Conservation (phyloP, 2,797 vertebrate genomes). For the Loriculus beryllinus region DNA sequence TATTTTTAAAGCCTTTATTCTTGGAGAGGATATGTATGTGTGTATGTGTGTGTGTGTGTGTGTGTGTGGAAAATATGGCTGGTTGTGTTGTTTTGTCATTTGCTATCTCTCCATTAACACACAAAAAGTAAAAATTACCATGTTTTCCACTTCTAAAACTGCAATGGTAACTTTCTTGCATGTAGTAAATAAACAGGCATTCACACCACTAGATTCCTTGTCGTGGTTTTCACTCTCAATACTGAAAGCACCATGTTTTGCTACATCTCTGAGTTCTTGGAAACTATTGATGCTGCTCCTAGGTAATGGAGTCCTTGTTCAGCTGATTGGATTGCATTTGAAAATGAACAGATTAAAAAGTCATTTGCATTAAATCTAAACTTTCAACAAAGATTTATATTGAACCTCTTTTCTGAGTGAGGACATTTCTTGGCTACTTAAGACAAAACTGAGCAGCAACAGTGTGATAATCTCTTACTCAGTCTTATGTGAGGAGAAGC, state of each 20-base stretch:
- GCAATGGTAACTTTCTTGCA: background rate
- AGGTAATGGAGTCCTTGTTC: background rate
- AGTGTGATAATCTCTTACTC: background rate
- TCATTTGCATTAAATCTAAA: background rate
- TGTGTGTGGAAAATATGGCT: background rate
- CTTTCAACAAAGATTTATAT: background rate
- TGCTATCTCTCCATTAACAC: background rate
- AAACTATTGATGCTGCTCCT: background rate
- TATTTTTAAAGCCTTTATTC: background rate
- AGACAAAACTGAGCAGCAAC: background rate
- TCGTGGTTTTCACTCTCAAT: background rate
- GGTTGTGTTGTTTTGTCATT: background rate
- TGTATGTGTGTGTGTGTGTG: background rate
- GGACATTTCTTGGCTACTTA: background rate
- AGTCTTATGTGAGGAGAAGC: background rate
- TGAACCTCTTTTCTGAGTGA: background rate
- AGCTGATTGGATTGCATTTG: background rate
- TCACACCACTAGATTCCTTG: background rate
- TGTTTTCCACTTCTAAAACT: background rate
- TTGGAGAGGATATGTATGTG: background rate
- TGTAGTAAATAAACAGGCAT: background rate
- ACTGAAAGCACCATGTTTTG: background rate
- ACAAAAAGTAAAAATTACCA: background rate
- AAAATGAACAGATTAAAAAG: background rate
- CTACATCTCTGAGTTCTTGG: background rate